phyloP scores from a whole-genome alignment of 2,797 vertebrate genomes.

The Aplochiton taeniatus region DNA sequence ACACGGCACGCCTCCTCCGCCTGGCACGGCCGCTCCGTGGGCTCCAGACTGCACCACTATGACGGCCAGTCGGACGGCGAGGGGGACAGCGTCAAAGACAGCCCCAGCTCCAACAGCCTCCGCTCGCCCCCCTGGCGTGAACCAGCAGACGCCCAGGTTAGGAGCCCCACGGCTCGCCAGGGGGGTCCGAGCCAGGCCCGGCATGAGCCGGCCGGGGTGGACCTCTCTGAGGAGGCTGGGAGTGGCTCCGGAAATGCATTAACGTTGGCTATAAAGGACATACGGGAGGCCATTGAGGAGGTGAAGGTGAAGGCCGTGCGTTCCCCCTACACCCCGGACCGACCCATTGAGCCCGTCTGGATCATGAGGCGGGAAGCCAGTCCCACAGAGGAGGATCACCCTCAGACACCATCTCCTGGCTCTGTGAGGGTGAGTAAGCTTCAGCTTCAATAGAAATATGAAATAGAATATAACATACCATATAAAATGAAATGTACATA shows the following conservation, averaged over 20 bases:
- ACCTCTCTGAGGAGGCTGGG: constrained; percentile 70
- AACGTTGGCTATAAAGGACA: constrained; percentile 94
- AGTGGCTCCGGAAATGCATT: constrained; percentile 87
- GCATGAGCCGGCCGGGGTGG: constrained; percentile 50
- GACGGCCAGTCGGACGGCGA: constrained; percentile 91
- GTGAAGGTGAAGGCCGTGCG: constrained; percentile 93
- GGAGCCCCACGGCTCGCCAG: constrained; percentile 54
- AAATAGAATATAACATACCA: no score
- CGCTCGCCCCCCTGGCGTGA: constrained; percentile 64
- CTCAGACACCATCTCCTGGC: constrained; percentile 75
- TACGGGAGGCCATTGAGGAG: constrained; percentile 95
- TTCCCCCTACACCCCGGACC: constrained; percentile 94
- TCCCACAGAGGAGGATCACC: constrained; percentile 83
- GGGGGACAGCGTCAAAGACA: constrained; percentile 63
- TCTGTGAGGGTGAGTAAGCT: constrained; percentile 52
- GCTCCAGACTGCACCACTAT: constrained; percentile 92
- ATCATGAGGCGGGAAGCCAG: constrained; percentile 95
- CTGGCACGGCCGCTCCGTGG: constrained; percentile 74
- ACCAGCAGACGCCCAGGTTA: constrained; percentile 71
- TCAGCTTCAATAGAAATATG: neutral
- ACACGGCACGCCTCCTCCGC: constrained; percentile 39
- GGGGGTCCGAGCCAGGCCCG: constrained; percentile 45
- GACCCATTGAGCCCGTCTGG: constrained; percentile 93
- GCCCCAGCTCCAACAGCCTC: constrained; percentile 72
- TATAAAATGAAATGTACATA: no score